Conservation (phyloP, 1,140 invertebrate genomes). For the Pogonomyrmex barbatus region DNA sequence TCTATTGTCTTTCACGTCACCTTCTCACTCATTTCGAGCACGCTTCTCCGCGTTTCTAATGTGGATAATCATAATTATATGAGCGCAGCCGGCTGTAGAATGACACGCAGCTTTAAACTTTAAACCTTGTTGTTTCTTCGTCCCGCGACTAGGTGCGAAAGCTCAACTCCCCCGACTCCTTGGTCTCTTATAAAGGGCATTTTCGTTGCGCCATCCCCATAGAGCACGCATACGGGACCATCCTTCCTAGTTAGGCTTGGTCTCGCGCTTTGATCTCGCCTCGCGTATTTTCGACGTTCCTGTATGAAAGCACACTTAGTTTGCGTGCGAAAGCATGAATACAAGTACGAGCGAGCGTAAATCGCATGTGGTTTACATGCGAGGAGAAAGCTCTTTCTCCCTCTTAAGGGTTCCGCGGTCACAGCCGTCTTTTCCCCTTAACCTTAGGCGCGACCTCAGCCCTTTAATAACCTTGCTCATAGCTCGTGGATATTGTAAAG, state of each 20-base stretch:
- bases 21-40: conserved; percentile 15
- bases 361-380: conserved; percentile 59
- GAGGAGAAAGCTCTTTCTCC: conserved; percentile 58
- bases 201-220: conserved; percentile 17
- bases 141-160: conserved; percentile 11
- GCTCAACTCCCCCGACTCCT: background rate
- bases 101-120: conserved; percentile 26
- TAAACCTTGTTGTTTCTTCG: conserved; percentile 1
- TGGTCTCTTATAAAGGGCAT: conserved; percentile 38
- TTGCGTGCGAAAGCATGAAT: conserved; percentile 29
- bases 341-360: conserved; percentile 52
- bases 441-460: conserved; percentile 48
- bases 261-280: conserved; percentile 68
- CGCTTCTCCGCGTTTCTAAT: background rate
- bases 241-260: conserved; percentile 33
- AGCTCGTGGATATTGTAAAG: conserved; percentile 52
- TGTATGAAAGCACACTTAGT: conserved; percentile 12
- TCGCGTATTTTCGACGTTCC: conserved; percentile 55
- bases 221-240: background rate
- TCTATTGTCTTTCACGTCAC: background rate
- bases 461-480: conserved; percentile 67
- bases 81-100: conserved; percentile 9
- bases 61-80: conserved; percentile 22
- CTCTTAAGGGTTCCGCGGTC: conserved; percentile 6
- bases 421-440: conserved; percentile 57